Base-by-base conservation (phyloP, 2,113 vertebrate genomes). In the Eulacestoma nigropectus region DNA sequence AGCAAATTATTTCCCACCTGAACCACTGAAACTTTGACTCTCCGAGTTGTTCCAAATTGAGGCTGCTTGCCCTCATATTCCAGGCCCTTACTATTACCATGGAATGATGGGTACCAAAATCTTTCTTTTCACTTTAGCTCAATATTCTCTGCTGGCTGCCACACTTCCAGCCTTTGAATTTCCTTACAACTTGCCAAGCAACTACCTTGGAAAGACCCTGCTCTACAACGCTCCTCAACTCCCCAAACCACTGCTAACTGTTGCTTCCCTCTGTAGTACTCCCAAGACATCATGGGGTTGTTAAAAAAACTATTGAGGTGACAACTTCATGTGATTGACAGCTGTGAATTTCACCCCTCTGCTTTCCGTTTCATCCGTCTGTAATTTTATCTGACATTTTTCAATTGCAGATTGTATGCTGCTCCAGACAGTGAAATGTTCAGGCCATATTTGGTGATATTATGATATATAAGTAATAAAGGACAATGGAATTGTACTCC, bases 1-100 rank as follows among this genome's bases (percentile, higher is more conserved):
- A 3, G 2, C 62, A 84, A 93, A 94, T 93, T 84, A 78, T 90
- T 94, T 93, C 69, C 69, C 86, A 88, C 86, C 84, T 76, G 57
- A 90, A 56, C 60, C 52, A 13, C 53, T 39, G 64, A 81, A 93
- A 79, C 37, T 88, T 90, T 93, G 87, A 49, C 52, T 94, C 44
- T 55, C 32, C 13, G 25, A 88, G n/a, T 55, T 52, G n/a, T 30
- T 87, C 57, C 10, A 16, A 47, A 64, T 1, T 23, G 72, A 77
- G 30, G 39, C 50, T 93, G 19, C n/a, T 86, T 83, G 27, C 16
- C 50, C 35, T 67, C 9, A 11, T 25, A 63, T 20, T 73, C 60
- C 44, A 63, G 64, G 29, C 33, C 72, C 2, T 81, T 37, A 22
- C 46, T 39, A 30, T 33, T 35, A 60, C 49, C 13, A 14, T 8